Evolutionary conservation across 2,113 vertebrate species (phyloP).

Genomic region (Hyla sarda): DNA sequence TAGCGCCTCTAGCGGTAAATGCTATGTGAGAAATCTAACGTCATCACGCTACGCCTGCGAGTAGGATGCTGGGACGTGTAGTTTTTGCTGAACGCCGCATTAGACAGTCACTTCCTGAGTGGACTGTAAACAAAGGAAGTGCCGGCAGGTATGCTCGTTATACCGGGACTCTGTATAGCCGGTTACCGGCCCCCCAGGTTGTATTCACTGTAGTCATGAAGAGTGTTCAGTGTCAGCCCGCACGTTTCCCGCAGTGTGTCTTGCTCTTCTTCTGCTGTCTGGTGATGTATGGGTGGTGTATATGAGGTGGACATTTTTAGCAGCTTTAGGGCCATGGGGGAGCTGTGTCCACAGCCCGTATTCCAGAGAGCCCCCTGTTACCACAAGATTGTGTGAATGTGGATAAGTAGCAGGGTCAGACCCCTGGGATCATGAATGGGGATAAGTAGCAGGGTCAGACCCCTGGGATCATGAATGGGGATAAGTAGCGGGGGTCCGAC

Average conservation of each 20-base stretch:
- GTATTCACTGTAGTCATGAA: not conserved
- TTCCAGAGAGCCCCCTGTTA: no score
- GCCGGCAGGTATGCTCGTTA: not conserved
- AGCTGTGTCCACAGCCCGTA: no score
- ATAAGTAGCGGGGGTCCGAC: no score
- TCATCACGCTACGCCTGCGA: not conserved
- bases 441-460: no score
- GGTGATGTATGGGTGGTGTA: no score
- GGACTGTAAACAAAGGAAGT: constrained; percentile 39
- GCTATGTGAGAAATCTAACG: not conserved
- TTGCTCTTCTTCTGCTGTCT: not conserved
- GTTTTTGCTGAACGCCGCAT: not conserved
- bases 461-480: no score
- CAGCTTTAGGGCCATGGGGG: no score
- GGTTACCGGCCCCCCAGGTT: not conserved
- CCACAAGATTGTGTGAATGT: no score
- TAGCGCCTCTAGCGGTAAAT: not conserved
- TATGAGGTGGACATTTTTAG: no score
- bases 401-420: no score
- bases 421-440: no score
- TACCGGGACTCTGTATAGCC: fast-evolving
- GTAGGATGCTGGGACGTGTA: not conserved
- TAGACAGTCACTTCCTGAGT: constrained; percentile 29
- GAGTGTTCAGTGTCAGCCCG: no score
- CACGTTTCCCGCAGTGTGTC: not conserved